Evolutionary conservation across 1,140 invertebrate species (phyloP).

Genomic region (Orchesella cincta): DNA sequence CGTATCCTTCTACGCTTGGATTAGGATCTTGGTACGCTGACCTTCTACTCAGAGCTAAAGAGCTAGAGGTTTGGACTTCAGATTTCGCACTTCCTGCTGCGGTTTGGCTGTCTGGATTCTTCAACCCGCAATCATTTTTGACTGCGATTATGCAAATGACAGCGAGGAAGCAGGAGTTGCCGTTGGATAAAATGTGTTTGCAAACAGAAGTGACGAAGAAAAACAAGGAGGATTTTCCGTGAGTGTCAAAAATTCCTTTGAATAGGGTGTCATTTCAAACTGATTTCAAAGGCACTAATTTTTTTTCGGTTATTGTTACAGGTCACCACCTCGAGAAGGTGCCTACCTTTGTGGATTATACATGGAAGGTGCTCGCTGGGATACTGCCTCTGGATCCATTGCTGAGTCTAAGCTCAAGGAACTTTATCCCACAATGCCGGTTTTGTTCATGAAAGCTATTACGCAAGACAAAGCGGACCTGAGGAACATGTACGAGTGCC

Average conservation of each 20-base stretch:
- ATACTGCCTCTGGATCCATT: slow-evolving; percentile 80
- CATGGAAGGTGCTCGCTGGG: slow-evolving; percentile 95
- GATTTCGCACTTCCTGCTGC: slow-evolving; percentile 91
- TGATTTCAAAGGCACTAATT: slow-evolving; percentile 20
- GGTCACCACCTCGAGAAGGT: slow-evolving; percentile 81
- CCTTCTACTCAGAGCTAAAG: slow-evolving; percentile 78
- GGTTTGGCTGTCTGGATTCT: slow-evolving; percentile 94
- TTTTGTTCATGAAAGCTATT: slow-evolving; percentile 89
- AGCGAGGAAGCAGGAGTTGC: slow-evolving; percentile 86
- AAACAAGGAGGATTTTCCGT: slow-evolving; percentile 90
- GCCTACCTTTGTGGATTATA: slow-evolving; percentile 91
- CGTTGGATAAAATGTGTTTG: slow-evolving; percentile 94
- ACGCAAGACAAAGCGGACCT: slow-evolving; percentile 91
- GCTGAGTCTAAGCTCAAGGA: slow-evolving; percentile 88
- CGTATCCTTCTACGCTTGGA: slow-evolving; percentile 87
- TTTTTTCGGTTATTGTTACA: slow-evolving; percentile 53
- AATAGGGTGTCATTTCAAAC: slow-evolving; percentile 44
- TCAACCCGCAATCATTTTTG: slow-evolving; percentile 93
- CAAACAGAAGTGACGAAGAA: slow-evolving; percentile 97
- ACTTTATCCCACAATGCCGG: slow-evolving; percentile 88
- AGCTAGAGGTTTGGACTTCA: slow-evolving; percentile 90
- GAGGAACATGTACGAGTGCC: slow-evolving; percentile 91
- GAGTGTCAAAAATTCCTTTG: slow-evolving; percentile 53
- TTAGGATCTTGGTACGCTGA: slow-evolving; percentile 91
- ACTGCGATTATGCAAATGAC: slow-evolving; percentile 98